These are phyloP conservation scores for Axis porcinus DNA, from an alignment of 2,113 vertebrate species.

Conservation along the genomic window DNA sequence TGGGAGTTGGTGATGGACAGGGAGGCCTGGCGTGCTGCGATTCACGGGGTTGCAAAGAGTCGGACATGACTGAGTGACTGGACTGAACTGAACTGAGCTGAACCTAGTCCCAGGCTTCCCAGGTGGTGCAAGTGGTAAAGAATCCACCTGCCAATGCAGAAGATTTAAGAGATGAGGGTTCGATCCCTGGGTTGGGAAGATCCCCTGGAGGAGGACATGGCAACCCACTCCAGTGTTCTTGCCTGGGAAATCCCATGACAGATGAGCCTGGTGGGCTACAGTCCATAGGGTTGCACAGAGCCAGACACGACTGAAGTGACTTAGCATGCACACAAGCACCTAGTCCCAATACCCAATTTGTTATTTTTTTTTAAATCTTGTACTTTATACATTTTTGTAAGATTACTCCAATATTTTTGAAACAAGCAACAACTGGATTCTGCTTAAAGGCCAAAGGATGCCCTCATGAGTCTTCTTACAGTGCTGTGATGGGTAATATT, in stretches of 20 bases:
- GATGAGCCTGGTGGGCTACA: background rate
- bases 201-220: background rate
- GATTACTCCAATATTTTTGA: background rate
- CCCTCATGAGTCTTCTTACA: background rate
- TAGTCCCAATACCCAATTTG: background rate
- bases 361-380: background rate
- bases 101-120: background rate
- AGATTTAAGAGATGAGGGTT: background rate
- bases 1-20: no score
- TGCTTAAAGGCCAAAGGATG: background rate
- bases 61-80: no score
- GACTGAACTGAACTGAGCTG: no score
- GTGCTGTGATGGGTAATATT: background rate
- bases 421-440: background rate
- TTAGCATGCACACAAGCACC: background rate
- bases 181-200: background rate
- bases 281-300: background rate
- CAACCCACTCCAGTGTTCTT: background rate
- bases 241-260: background rate
- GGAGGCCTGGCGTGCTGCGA: no score
- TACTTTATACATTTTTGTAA: background rate
- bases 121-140: background rate
- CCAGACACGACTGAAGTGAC: background rate
- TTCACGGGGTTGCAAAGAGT: no score
- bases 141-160: background rate